phyloP scores from a whole-genome alignment of 2,797 vertebrate species.

The Nasua narica region DNA sequence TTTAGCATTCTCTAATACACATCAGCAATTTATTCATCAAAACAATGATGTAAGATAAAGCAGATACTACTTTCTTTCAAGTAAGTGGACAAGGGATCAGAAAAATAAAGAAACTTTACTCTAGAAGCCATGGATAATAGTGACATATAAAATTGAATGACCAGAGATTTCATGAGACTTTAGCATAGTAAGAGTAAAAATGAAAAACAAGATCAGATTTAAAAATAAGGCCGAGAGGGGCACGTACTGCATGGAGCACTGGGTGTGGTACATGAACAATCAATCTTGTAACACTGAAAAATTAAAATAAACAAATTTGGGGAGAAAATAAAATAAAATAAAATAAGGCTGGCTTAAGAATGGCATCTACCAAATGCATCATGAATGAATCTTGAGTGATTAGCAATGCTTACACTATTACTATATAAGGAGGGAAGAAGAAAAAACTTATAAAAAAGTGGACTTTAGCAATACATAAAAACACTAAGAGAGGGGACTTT shows the following conservation, averaged over 20 bases:
- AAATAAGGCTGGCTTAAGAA: not conserved
- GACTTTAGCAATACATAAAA: not conserved
- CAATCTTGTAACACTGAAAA: too few relatives aligned
- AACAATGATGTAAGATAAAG: not conserved
- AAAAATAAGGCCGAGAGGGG: not conserved
- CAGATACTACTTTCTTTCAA: not conserved
- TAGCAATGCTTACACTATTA: not conserved
- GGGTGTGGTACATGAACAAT: too few relatives aligned
- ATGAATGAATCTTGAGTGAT: not conserved
- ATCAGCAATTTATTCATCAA: not conserved
- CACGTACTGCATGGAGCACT: too few relatives aligned
- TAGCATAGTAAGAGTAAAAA: not conserved
- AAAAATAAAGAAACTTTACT: not conserved
- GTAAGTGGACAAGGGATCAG: not conserved
- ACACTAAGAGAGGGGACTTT: not conserved
- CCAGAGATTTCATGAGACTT: not conserved
- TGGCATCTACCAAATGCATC: not conserved
- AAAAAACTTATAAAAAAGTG: not conserved
- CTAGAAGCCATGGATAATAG: not conserved
- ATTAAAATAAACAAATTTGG: too few relatives aligned
- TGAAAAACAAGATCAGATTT: not conserved
- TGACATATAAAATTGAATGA: not conserved
- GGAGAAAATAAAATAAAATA: too few relatives aligned
- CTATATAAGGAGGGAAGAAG: not conserved
- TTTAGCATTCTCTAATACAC: not conserved